Evolutionary conservation across 2,888 invertebrate species (phyloP), one percentile per base, ranked within the genome.

Genomic region (Gastracanthus pulcherrimus): DNA sequence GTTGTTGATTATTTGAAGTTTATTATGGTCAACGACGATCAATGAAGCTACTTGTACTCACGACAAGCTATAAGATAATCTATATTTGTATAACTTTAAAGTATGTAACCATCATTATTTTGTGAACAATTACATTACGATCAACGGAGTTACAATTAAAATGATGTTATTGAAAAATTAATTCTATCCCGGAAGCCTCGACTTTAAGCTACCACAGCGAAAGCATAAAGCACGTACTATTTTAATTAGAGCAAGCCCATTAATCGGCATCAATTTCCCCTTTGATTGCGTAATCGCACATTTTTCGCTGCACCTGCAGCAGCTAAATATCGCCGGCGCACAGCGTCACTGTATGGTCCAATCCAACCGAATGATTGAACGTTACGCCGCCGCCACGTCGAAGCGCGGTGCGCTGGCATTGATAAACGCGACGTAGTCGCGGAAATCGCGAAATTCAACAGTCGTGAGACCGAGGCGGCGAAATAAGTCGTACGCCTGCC

Each of bases 401-500:
- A 69, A 69, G 58, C 34, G 36, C n/a, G 19, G 34, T 34, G 34
- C 45, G 38, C 19, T 26, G 11, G 34, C 19, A 38, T n/a, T 23
- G 36, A 23, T 13, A 16, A 48, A 75, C 45, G 48, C 23, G 31
- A 45, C 23, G 11, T 19, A 41, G 67, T 45, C 76, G 34, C 45
- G 51, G n/a, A 36, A 78, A 38, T 64, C 70, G 64, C 41, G 55
- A 51, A 72, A 62, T 77, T 55, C 38, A 31, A 64, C 64, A 23
- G 48, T 34, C n/a, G 13, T 45, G 9, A 31, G n/a, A 38, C n/a
- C 58, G n/a, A 38, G 11, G 34, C 36, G 13, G 23, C 23, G 29
- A 69, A 36, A 55, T 55, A 55, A 71, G 58, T 71, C 19, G 36
- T 55, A 38, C 26, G 16, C 48, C 13, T 31, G 34, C 29, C 31